Evolutionary conservation across 1,140 invertebrate genomes (phyloP), one percentile per base, ranked within the genome.

Genomic region (Arctopsyche grandis): DNA sequence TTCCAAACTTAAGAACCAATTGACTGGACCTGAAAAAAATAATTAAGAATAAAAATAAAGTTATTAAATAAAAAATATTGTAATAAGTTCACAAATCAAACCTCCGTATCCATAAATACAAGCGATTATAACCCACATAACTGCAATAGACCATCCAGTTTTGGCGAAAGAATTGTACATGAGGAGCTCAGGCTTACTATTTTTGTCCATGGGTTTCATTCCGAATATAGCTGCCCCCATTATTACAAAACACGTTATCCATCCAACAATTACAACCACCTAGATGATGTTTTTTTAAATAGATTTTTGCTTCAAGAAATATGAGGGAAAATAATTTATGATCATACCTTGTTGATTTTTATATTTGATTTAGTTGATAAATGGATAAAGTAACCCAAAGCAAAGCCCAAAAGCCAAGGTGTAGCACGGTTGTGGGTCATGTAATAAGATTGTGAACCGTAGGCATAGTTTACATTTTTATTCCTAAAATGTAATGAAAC

Each of bases 81-180:
- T 58, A 5, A n/a, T n/a, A n/a, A 63, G 21, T 16, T 21, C 21
- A 7, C 9, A 78, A 81, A 75, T 14, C 26, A 74, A 79, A 91
- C 91, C 91, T 83, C 88, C 91, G 81, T 90, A 89, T 52, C 91
- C 91, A 73, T 90, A 87, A 0, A 86, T 83, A 78, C 91, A 91
- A 0, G 89, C 89, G 74, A 91, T 89, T 12, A 93, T 86, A 4
- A 91, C 85, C 90, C 90, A 91, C 3, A 84, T 84, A 0, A 91
- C 22, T 0, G 84, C 83, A 0, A 88, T 0, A 0, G 85, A 84
- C 84, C 90, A 91, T 0, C 83, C 82, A 12, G 85, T 84, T 16
- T 89, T 84, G 58, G 89, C 86, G 0, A 90, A 75, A 10, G 85
- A 86, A 29, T 76, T 78, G 16, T 69, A 69, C 3, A 12, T 19